Conservation (phyloP, 2,888 invertebrate species). For the Drosophila engyochracea region DNA sequence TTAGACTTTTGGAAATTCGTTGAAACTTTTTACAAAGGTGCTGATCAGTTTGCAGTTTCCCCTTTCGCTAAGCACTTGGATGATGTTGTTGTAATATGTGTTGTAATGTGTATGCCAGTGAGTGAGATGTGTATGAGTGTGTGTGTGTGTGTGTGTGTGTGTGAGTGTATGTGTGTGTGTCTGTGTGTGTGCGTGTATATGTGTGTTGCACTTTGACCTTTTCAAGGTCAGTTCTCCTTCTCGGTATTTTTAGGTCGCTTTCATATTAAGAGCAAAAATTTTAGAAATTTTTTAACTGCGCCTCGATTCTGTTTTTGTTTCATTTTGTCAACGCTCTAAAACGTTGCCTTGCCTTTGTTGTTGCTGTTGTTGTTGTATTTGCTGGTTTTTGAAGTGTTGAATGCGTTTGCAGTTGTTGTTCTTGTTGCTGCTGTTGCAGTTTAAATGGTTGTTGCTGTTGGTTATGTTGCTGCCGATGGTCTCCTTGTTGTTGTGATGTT, state of each 20-base stretch:
- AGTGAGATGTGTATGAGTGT: conserved; percentile 11
- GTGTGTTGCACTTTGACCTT: conserved; percentile 50
- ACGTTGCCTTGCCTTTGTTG: conserved; percentile 46
- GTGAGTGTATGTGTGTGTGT: no score
- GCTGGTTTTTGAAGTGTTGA: conserved; percentile 12
- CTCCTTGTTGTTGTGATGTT: conserved; percentile 22
- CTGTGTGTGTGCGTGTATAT: conserved; percentile 20
- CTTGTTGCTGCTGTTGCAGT: conserved; percentile 12
- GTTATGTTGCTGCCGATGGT: conserved; percentile 8
- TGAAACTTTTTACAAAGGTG: conserved; percentile 63
- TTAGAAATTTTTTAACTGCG: conserved; percentile 37
- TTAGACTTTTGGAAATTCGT: conserved; percentile 70
- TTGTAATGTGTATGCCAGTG: conserved; percentile 5
- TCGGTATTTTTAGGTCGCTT: conserved; percentile 36
- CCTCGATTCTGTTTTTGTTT: conserved; percentile 58
- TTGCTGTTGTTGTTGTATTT: conserved; percentile 6
- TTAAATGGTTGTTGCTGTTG: conserved; percentile 28
- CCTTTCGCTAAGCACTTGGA: conserved; percentile 17
- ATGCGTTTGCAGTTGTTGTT: conserved; percentile 23
- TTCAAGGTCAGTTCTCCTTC: conserved; percentile 29
- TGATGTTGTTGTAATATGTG: conserved; percentile 20
- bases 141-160: conserved; percentile 7
- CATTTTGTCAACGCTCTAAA: conserved; percentile 60
- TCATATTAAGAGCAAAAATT: conserved; percentile 43
- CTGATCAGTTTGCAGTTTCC: conserved; percentile 49